Percentiles rank a stretch among this genome's conserved stretches.
phyloP scores from a whole-genome alignment of 2,113 vertebrate genomes.

The Turnix velox region DNA sequence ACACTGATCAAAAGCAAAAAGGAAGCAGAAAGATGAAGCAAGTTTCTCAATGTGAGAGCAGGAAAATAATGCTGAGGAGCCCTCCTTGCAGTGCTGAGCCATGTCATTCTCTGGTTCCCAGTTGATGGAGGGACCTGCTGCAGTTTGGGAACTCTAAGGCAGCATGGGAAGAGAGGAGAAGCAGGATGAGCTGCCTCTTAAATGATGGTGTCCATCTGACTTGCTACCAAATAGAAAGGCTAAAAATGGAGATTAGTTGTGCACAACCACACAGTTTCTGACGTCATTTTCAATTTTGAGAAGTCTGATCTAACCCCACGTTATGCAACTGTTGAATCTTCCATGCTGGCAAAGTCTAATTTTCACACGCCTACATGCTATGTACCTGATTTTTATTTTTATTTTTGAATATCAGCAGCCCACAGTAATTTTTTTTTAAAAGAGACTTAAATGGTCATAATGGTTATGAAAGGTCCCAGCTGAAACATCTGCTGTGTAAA shows the following conservation, averaged over 20 bases:
- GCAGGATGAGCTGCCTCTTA: neutral
- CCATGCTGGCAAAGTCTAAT: neutral
- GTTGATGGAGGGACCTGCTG: neutral
- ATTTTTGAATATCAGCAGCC: conserved; percentile 29
- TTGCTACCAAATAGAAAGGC: neutral
- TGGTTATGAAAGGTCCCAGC: neutral
- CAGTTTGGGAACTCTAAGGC: neutral
- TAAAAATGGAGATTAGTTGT: conserved; percentile 19
- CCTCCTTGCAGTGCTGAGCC: neutral
- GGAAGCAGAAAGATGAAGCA: neutral
- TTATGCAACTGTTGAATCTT: conserved; percentile 49
- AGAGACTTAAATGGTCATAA: neutral
- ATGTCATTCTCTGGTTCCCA: neutral
- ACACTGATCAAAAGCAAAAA: neutral
- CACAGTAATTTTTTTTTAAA: neutral
- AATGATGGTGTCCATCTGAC: neutral
- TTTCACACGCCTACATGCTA: conserved; percentile 44
- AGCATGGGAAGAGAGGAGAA: neutral
- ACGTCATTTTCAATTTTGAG: conserved; percentile 36
- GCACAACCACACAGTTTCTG: neutral
- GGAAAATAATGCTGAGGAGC: neutral
- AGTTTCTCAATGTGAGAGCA: neutral
- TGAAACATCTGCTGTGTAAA: neutral
- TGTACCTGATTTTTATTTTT: conserved; percentile 56
- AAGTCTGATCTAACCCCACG: conserved; percentile 10